Conservation (phyloP, 2,797 vertebrate genomes). For the Thripadectes ignobilis region DNA sequence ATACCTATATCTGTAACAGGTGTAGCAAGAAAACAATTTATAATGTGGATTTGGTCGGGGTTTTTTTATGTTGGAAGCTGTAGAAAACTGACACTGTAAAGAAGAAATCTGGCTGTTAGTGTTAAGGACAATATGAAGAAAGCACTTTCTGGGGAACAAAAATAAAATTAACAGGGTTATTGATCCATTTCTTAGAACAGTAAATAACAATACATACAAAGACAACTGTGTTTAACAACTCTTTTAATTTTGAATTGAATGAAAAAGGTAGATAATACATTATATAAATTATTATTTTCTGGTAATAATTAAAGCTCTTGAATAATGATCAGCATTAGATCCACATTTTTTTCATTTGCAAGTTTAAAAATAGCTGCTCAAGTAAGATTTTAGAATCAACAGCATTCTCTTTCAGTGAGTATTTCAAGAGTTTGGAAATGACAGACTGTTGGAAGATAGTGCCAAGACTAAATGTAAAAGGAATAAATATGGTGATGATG, state of each 20-base stretch:
- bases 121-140: not conserved
- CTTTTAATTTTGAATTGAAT: not conserved
- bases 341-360: not conserved
- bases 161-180: not conserved
- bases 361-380: not conserved
- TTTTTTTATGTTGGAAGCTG: not conserved
- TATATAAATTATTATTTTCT: not conserved
- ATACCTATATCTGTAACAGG: not conserved
- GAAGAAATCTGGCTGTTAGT: not conserved
- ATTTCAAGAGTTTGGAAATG: not conserved
- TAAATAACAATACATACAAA: not conserved
- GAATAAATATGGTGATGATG: not conserved
- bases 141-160: not conserved
- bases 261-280: not conserved
- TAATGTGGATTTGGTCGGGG: not conserved
- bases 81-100: not conserved
- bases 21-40: not conserved
- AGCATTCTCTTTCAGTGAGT: not conserved
- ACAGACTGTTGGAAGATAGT: not conserved
- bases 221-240: not conserved
- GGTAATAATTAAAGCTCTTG: not conserved
- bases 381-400: not conserved
- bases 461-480: fast-evolving
- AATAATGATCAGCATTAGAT: not conserved
- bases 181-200: not conserved